Base-by-base conservation (phyloP, 2,797 vertebrate genomes). In the Alfaro cultratus region DNA sequence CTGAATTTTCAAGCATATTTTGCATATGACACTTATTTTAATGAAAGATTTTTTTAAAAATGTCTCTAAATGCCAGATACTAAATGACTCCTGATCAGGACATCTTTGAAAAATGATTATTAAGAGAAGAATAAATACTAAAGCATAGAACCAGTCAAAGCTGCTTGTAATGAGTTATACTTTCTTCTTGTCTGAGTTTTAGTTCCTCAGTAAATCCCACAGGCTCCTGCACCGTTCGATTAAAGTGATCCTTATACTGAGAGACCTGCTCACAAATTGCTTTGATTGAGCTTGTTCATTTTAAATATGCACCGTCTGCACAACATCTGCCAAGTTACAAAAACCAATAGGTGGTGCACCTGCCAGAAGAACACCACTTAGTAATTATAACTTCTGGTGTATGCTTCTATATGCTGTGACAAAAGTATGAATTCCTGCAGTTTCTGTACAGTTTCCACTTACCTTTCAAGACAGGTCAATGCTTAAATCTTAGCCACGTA, bases 211-310 rank as follows among this genome's bases (percentile, higher is more conserved):
- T 39, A 68, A 68, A 26, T 11, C 64, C 64, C 62, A 26, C 10
- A 68, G 21, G 36, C 11, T 41, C 36, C 64, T 68, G 36, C 64
- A 68, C 64, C 5, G 64, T 41, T 68, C 18, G 36, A 68, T 41
- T 68, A 68, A 68, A 68, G 21, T 68, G 36, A 68, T 68, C 64
- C 34, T 68, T 41, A 68, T 41, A 68, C 64, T 26, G 36, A 68
- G 36, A 68, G 64, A 68, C 64, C 64, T 68, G 64, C 64, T 68
- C 39, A 68, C 64, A 68, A 68, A 68, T 68, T 68, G 64, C 64
- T 41, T 68, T 68, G 64, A 68, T 68, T 68, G 64, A 68, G 64
- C 21, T 41, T 68, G 64, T 68, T 68, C 39, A 41, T 68, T 68
- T 68, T 39, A 41, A 68, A 68, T 41, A 68, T 68, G 36, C 36